A percentile compares a stretch with the other conserved stretches of the same genome.
These are phyloP conservation scores for Eucriotettix oculatus DNA, from an alignment of 2,888 invertebrate species.

Conservation along the genomic window DNA sequence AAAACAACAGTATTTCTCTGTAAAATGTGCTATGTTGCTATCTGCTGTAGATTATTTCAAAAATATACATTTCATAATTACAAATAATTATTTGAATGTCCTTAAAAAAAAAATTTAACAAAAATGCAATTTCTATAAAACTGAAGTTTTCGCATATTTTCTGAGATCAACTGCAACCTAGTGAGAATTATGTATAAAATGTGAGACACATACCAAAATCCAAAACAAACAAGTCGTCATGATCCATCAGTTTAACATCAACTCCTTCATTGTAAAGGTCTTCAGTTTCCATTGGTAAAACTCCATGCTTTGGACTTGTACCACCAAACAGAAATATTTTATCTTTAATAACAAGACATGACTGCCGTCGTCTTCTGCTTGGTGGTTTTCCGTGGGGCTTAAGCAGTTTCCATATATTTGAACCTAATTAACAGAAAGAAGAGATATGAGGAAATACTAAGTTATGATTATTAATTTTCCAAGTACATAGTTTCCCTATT, in stretches of 20 bases:
- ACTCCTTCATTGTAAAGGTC: conserved; percentile 6
- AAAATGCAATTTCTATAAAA: too few relatives aligned
- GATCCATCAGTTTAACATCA: conserved; percentile 45
- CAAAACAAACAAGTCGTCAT: conserved; percentile 66
- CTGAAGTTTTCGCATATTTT: too few relatives aligned
- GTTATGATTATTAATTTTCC: neutral
- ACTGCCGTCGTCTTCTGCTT: conserved; percentile 54
- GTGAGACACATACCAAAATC: conserved; percentile 41
- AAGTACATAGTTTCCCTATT: too few relatives aligned
- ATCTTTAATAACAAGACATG: conserved; percentile 55
- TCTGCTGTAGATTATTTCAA: too few relatives aligned
- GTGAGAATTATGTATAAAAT: neutral
- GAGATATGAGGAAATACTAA: conserved; percentile 14
- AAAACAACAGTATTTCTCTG: too few relatives aligned
- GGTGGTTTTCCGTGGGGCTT: conserved; percentile 41
- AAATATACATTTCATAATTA: too few relatives aligned
- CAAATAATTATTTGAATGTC: too few relatives aligned
- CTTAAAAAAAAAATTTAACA: too few relatives aligned
- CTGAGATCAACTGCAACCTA: neutral
- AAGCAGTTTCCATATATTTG: conserved; percentile 41
- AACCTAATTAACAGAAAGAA: conserved; percentile 26
- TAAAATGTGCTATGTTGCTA: too few relatives aligned
- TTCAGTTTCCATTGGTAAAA: neutral
- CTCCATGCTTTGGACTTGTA: conserved; percentile 36
- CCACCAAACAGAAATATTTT: conserved; percentile 78